These are phyloP conservation scores for Pemphredon lugubris DNA, from an alignment of 2,888 invertebrate genomes.

Conservation along the genomic window DNA sequence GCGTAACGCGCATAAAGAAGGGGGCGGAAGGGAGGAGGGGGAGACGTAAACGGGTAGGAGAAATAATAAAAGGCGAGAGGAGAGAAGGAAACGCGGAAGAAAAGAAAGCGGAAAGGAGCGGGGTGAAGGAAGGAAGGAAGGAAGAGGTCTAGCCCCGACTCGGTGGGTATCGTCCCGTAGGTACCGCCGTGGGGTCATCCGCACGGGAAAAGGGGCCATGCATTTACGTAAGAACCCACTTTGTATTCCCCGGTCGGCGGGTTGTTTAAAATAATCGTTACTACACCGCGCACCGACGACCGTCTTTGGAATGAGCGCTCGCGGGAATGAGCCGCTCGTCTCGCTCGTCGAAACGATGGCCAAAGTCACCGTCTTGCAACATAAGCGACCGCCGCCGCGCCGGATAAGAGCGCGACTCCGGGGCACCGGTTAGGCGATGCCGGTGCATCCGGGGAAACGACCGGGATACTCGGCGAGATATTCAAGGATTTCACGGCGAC, in stretches of 20 bases:
- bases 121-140: not conserved
- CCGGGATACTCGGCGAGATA: conserved; percentile 24
- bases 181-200: not conserved
- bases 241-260: conserved; percentile 74
- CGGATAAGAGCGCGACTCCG: conserved; percentile 36
- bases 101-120: not conserved
- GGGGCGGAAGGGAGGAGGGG: too few relatives aligned
- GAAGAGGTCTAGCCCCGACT: too few relatives aligned
- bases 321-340: conserved; percentile 55
- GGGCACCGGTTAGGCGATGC: not conserved
- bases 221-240: conserved; percentile 78
- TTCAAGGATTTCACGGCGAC: conserved; percentile 40
- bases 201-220: conserved; percentile 29
- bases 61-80: not conserved
- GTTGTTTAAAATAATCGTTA: conserved; percentile 78
- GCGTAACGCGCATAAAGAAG: too few relatives aligned
- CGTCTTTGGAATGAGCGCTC: conserved; percentile 50
- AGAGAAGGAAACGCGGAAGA: not conserved
- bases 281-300: conserved; percentile 50
- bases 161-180: too few relatives aligned
- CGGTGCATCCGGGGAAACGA: conserved; percentile 20
- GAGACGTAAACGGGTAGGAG: too few relatives aligned
- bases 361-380: conserved; percentile 27
- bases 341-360: conserved; percentile 19
- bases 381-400: conserved; percentile 37